Conservation (phyloP, 2,797 vertebrate genomes). For the Catostomus latipinnis region DNA sequence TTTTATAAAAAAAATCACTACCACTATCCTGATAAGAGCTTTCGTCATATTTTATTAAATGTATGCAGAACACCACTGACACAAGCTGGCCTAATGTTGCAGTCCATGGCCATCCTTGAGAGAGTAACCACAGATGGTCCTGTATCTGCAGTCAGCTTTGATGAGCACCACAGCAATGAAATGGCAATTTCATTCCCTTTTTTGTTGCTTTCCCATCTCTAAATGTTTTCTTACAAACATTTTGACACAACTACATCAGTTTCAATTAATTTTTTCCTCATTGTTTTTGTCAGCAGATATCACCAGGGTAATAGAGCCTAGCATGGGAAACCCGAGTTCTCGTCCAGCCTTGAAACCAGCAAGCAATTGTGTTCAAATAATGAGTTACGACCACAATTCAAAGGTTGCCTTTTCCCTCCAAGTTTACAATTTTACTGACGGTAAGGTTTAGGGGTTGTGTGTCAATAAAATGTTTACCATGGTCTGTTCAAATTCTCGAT, state of each 20-base stretch:
- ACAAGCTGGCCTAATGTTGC: slow-evolving; percentile 2
- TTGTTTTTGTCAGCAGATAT: neutral
- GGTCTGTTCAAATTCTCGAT: too few species aligned
- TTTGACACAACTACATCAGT: neutral
- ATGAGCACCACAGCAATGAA: neutral
- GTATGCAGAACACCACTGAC: slow-evolving; percentile 11
- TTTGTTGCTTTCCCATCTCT: neutral
- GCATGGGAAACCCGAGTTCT: too few species aligned
- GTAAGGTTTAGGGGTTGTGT: too few species aligned
- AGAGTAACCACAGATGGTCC: slow-evolving; percentile 2
- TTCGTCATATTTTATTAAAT: neutral
- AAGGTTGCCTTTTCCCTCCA: too few species aligned
- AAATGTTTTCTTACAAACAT: neutral
- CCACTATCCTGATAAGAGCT: neutral
- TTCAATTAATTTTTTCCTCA: neutral
- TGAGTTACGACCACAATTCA: too few species aligned
- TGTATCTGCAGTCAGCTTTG: slow-evolving; percentile 10
- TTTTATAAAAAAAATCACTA: slow-evolving; percentile 7
- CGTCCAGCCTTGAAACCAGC: too few species aligned
- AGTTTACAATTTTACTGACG: too few species aligned
- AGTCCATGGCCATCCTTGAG: slow-evolving; percentile 5
- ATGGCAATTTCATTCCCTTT: neutral
- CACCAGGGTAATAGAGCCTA: neutral
- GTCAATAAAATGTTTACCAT: too few species aligned
- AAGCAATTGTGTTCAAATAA: too few species aligned